Conservation (phyloP, 2,888 invertebrate genomes). For the Girardia tigrina region DNA sequence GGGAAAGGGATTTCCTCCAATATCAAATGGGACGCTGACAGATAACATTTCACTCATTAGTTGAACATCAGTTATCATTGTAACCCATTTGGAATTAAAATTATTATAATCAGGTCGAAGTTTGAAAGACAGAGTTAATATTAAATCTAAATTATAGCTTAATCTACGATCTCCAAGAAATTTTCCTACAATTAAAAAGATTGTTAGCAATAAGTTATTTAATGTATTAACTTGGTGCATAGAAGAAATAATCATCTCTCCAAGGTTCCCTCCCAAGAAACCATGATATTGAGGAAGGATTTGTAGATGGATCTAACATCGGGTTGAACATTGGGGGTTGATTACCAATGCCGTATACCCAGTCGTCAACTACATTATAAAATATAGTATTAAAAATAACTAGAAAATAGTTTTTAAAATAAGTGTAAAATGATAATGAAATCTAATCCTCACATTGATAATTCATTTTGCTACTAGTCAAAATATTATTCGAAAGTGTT, state of each 20-base stretch:
- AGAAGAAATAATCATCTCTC: constrained; percentile 1
- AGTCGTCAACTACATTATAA: background rate
- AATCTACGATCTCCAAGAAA: constrained; percentile 8
- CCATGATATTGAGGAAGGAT: background rate
- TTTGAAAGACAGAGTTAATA: constrained; percentile 13
- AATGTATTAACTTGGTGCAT: background rate
- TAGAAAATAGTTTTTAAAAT: no score
- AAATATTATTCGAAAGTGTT: no score
- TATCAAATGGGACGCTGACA: background rate
- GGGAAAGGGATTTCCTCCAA: background rate
- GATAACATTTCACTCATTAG: background rate
- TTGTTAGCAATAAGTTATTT: background rate
- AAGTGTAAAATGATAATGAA: no score
- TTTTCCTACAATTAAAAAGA: background rate
- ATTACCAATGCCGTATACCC: background rate
- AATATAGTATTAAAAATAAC: background rate
- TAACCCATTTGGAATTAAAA: background rate
- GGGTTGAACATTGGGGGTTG: background rate
- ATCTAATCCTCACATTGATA: no score
- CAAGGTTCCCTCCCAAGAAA: background rate
- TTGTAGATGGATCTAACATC: background rate
- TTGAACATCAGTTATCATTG: background rate
- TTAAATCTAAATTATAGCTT: constrained; percentile 23
- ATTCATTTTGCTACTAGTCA: no score
- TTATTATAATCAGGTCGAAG: background rate